Percentiles rank a stretch among this genome's conserved stretches.
These are phyloP conservation scores for Patiria pectinifera DNA, from an alignment of 53 echinoderm and acorn worm species.

Conservation along the genomic window DNA sequence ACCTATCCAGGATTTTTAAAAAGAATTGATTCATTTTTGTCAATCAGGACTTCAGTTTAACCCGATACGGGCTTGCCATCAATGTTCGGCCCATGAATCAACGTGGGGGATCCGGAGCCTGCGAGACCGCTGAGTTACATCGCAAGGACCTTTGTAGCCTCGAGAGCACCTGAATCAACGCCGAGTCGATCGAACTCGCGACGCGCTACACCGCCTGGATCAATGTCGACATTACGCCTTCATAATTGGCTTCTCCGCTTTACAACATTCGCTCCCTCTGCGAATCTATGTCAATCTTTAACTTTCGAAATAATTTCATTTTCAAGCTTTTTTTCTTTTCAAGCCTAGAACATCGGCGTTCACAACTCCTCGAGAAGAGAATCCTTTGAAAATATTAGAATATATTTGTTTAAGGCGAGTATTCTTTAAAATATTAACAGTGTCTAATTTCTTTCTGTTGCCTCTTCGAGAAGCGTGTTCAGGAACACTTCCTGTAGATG, in stretches of 20 bases:
- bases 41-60: no score
- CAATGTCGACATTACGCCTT: slow-evolving; percentile 11
- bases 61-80: no score
- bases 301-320: neutral
- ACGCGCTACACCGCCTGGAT: neutral
- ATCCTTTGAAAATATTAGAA: neutral
- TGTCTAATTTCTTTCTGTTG: neutral
- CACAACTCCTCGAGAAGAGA: neutral
- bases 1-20: no score
- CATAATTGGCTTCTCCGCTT: neutral
- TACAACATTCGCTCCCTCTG: neutral
- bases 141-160: neutral
- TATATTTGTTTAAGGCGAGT: neutral
- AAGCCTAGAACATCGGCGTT: neutral
- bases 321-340: neutral
- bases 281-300: neutral
- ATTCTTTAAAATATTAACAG: neutral
- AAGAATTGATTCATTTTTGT: no score
- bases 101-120: neutral
- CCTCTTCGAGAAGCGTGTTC: no score
- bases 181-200: neutral
- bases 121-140: neutral
- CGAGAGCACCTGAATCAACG: neutral
- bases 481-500: no score
- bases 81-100: neutral